Evolutionary conservation across 2,113 vertebrate species (phyloP).

Genomic region (Crotophaga sulcirostris): DNA sequence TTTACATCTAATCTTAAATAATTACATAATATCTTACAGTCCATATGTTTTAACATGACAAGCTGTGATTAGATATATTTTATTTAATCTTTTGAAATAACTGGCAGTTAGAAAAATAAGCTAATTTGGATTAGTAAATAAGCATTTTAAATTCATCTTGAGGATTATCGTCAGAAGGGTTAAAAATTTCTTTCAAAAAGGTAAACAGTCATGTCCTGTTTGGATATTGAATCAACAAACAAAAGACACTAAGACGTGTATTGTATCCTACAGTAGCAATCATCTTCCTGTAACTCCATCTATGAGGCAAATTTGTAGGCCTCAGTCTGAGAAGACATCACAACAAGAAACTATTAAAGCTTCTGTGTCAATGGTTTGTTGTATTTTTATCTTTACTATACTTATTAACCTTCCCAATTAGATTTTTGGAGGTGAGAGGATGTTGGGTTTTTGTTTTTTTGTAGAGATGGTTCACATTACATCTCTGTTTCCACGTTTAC

Average conservation of each 20-base stretch:
- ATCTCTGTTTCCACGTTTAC: neutral
- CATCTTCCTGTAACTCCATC: neutral
- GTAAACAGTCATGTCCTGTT: neutral
- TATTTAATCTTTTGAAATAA: neutral
- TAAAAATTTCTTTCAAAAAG: neutral
- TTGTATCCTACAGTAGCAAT: neutral
- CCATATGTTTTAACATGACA: neutral
- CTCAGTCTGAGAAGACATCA: neutral
- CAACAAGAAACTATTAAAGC: neutral
- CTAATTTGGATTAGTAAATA: constrained; percentile 8
- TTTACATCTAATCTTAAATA: neutral
- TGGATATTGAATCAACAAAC: neutral
- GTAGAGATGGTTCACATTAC: neutral
- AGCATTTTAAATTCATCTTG: neutral
- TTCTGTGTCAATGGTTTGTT: neutral
- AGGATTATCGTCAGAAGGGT: neutral
- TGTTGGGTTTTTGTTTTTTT: neutral
- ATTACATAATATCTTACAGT: neutral
- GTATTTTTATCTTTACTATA: neutral
- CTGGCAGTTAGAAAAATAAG: neutral
- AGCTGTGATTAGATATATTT: neutral
- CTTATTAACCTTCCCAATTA: neutral
- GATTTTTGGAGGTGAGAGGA: neutral
- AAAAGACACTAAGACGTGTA: neutral
- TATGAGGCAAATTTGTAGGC: neutral